These are phyloP conservation scores for Leptinotarsa rubiginosa DNA, from an alignment of 2,888 invertebrate species.

Conservation along the genomic window DNA sequence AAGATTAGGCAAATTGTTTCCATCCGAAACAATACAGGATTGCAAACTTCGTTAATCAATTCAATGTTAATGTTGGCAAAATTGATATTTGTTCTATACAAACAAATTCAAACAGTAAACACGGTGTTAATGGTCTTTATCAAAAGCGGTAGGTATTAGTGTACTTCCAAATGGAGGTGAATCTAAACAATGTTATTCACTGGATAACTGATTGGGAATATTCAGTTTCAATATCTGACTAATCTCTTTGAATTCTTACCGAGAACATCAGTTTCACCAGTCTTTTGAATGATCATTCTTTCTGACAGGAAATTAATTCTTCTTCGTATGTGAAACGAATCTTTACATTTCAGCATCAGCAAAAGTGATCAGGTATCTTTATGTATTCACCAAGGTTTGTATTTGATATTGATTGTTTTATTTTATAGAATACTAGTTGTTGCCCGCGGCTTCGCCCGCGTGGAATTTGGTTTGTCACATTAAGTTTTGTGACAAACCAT, in stretches of 20 bases:
- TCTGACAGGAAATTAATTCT: no score
- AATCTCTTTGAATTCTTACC: neutral
- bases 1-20: neutral
- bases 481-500: no score
- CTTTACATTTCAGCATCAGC: no score
- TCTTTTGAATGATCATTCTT: no score
- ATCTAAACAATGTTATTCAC: neutral
- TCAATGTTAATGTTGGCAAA: neutral
- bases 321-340: no score
- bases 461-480: no score
- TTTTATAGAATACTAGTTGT: no score
- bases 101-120: conserved; percentile 10
- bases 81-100: neutral
- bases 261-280: neutral
- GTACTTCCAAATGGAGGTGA: neutral
- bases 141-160: neutral
- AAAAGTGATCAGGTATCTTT: no score
- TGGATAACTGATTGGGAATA: neutral
- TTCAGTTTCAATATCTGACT: neutral
- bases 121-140: neutral
- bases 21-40: neutral
- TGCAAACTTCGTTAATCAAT: neutral
- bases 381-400: no score
- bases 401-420: no score
- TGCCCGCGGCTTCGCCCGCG: no score